A percentile compares a stretch with the other conserved stretches of the same genome.
These are phyloP conservation scores for Loris lydekkerianus DNA, from an alignment of 2,797 vertebrate species.

Conservation along the genomic window DNA sequence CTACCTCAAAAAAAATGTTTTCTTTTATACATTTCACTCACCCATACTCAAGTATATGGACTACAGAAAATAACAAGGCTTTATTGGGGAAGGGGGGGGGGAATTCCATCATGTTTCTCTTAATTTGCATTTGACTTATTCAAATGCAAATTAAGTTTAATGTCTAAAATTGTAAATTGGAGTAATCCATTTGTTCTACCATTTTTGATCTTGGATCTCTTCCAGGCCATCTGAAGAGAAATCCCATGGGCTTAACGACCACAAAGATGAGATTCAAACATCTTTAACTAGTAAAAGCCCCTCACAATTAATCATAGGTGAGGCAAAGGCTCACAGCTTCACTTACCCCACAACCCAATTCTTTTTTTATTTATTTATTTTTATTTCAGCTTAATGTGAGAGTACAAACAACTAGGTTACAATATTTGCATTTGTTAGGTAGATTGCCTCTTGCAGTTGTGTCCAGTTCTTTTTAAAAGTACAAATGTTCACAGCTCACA, in stretches of 20 bases:
- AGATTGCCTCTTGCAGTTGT: no score
- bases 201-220: constrained; percentile 34
- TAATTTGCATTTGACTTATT: no score
- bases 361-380: not conserved
- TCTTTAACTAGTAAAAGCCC: constrained; percentile 23
- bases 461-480: constrained; percentile 19
- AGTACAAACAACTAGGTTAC: no score
- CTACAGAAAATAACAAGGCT: constrained; percentile 57
- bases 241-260: not conserved
- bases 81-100: not conserved
- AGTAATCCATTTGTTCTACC: constrained; percentile 53
- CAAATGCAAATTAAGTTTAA: constrained; percentile 53
- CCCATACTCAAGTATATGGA: not conserved
- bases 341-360: not conserved
- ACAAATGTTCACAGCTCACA: constrained; percentile 10
- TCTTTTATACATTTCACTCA: constrained; percentile 50
- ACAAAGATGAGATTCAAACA: not conserved
- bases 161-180: constrained; percentile 43
- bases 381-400: no score
- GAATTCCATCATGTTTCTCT: not conserved
- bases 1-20: constrained; percentile 80
- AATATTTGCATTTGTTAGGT: no score
- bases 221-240: constrained; percentile 65
- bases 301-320: not conserved
- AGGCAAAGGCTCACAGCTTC: not conserved